Percentiles rank a stretch among this genome's conserved stretches.
Conservation (phyloP, 2,113 vertebrate species). For the Periophthalmus modestus region DNA sequence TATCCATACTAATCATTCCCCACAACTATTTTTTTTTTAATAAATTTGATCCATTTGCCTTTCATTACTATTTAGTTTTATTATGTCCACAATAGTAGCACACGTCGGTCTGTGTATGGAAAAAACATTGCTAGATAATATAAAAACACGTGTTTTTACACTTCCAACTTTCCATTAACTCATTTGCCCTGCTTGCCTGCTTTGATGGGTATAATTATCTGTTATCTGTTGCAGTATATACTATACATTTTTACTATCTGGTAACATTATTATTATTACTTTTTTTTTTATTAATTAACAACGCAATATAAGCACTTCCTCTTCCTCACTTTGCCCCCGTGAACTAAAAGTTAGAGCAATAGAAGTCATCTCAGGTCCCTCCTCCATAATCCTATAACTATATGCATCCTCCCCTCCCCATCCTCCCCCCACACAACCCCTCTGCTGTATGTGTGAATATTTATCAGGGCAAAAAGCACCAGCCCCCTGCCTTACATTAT, state of each 20-base stretch:
- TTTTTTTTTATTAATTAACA: not conserved
- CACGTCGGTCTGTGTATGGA: no score
- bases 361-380: slow-evolving; percentile 11
- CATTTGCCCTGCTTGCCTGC: no score
- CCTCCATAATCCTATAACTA: slow-evolving; percentile 39
- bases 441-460: slow-evolving; percentile 55
- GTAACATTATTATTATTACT: no score
- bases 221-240: no score
- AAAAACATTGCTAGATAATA: no score
- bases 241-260: no score
- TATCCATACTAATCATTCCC: not conserved
- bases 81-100: no score
- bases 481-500: slow-evolving; percentile 50
- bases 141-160: no score
- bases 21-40: not conserved
- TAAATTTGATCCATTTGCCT: not conserved
- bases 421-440: slow-evolving; percentile 32
- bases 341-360: not conserved
- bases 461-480: slow-evolving; percentile 45
- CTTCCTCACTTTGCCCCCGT: not conserved
- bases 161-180: no score
- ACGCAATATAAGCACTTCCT: not conserved
- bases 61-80: not conserved
- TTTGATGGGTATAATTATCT: no score
- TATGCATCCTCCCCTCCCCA: slow-evolving; percentile 25